Evolutionary conservation across 35 echinoderm and acorn worm genomes (phyloP), one percentile per base, ranked within the genome.

Genomic region (Ptychodera flava): DNA sequence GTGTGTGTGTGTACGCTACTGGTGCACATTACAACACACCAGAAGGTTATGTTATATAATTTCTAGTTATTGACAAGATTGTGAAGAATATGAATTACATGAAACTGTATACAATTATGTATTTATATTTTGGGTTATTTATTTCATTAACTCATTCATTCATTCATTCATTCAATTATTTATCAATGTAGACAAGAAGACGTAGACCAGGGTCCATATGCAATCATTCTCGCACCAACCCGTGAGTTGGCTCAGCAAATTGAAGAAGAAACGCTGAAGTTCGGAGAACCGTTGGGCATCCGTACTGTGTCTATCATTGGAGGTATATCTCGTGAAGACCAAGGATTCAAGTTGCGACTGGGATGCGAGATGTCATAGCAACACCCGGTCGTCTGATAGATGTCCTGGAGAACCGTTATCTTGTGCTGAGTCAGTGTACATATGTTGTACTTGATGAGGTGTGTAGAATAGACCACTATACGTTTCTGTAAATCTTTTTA

Each of bases 361-460:
- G 96, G 96, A 22, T 90, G 88, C 33, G 96, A 99, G 86, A 93
- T 36, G 96, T 99, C 85, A 99, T 99, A 64, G 96, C 96, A 16
- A 99, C 96, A 29, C 96, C 96, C 0, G 96, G 96, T 79, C 96
- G 96, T 94, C 93, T 99, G n/a, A 94, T 99, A 36, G 96, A 99
- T 76, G 96, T 99, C 31, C 64, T 99, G 34, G 96, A 99, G 86
- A 99, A 99, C 77, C 86, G 96, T 27, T 99, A 99, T 80, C 79
- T 99, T 77, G 96, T 99, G 0, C 35, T 99, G 1, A 79, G 83
- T 53, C 96, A 99, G 76, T 99, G 96, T 34, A 99, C 96, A 1
- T 99, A 99, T 87, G 96, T 99, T 0, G 96, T 99, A 77, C 80
- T 99, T 76, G 96, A 99, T 92, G 96, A 99, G 88, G 96, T 99